These are phyloP conservation scores for Trogon melanurus DNA, from an alignment of 2,113 vertebrate species.

Conservation along the genomic window DNA sequence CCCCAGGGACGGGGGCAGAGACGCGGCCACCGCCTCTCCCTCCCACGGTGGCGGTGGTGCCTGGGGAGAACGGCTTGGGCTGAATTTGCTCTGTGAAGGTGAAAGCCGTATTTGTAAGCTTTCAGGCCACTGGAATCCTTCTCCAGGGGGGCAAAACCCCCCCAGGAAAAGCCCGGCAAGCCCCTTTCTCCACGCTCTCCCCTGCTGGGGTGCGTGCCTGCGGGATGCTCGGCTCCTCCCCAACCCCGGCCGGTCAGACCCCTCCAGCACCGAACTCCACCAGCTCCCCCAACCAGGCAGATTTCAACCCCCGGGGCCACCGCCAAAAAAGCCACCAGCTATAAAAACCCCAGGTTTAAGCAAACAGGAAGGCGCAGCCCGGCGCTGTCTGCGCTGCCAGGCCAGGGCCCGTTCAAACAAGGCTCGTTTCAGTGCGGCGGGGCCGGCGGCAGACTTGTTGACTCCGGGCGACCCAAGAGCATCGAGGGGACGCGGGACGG, in stretches of 20 bases:
- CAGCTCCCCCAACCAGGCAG: neutral
- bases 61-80: neutral
- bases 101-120: neutral
- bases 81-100: neutral
- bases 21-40: neutral
- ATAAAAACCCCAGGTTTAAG: neutral
- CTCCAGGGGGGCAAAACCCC: neutral
- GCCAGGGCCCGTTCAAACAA: neutral
- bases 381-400: neutral
- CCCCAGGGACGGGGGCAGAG: neutral
- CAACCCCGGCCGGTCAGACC: neutral
- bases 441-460: slow-evolving; percentile 12
- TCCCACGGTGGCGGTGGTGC: neutral
- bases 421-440: neutral
- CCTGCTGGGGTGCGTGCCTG: neutral
- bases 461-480: neutral
- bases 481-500: neutral
- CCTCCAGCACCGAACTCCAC: neutral
- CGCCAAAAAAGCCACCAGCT: neutral
- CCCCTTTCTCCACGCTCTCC: neutral
- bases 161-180: neutral
- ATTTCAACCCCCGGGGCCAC: neutral
- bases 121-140: neutral
- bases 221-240: neutral
- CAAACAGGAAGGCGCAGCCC: slow-evolving; percentile 14